Conservation (phyloP, 2,797 vertebrate species). For the Hyperoplus lanceolatus region DNA sequence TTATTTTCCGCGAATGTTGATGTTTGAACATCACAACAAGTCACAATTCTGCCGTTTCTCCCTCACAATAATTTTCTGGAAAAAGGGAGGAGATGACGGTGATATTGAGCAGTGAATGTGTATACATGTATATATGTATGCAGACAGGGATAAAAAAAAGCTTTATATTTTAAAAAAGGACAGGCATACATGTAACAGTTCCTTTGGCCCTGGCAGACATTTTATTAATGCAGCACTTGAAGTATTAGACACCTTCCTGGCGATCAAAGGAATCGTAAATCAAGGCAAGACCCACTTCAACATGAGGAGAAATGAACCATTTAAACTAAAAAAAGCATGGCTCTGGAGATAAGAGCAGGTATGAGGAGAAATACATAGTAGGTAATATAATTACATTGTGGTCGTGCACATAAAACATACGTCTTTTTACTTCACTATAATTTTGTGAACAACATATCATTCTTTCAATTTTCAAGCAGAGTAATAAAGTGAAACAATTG, state of each 20-base stretch:
- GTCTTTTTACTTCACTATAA: not conserved
- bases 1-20: too few species aligned
- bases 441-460: not conserved
- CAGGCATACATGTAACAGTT: conserved; percentile 45
- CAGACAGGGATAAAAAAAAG: conserved; percentile 27
- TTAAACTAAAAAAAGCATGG: conserved; percentile 9
- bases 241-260: conserved; percentile 43
- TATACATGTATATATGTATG: conserved; percentile 7
- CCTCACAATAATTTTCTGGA: not conserved
- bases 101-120: not conserved
- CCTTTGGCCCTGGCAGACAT: conserved; percentile 32
- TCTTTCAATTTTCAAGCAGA: not conserved
- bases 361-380: not conserved
- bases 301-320: conserved; percentile 14
- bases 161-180: conserved; percentile 21
- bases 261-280: conserved; percentile 57
- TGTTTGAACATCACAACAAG: not conserved
- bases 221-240: conserved; percentile 61
- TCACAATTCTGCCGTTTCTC: not conserved
- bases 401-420: not conserved
- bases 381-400: not conserved
- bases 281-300: conserved; percentile 27
- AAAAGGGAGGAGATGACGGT: not conserved
- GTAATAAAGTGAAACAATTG: conserved; percentile 7
- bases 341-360: not conserved